Evolutionary conservation across 2,888 invertebrate genomes (phyloP).

Genomic region (Synanthedon myopaeformis): DNA sequence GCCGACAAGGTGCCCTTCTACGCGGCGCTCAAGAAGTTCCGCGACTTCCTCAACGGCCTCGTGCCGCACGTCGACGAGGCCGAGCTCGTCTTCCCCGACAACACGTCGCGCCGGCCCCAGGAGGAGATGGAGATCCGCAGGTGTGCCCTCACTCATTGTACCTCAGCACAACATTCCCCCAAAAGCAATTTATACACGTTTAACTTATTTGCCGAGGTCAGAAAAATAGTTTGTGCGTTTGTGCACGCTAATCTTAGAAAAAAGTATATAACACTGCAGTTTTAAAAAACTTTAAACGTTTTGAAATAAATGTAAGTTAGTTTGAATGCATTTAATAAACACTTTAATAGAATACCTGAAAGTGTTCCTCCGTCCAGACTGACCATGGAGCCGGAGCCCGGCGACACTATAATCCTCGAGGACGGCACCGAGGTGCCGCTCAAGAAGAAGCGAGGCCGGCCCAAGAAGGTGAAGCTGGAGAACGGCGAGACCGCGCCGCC

Average conservation of each 20-base stretch:
- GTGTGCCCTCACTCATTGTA: slow-evolving; percentile 14
- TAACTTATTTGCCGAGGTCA: too few species aligned
- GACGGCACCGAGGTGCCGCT: slow-evolving; percentile 77
- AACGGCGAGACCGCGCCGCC: slow-evolving; percentile 75
- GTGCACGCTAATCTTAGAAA: too few species aligned
- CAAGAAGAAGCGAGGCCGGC: slow-evolving; percentile 91
- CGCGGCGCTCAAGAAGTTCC: slow-evolving; percentile 93
- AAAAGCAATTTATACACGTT: too few species aligned
- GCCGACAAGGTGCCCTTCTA: slow-evolving; percentile 99
- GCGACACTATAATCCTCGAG: slow-evolving; percentile 68
- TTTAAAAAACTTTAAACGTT: neutral
- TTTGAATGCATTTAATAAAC: too few species aligned
- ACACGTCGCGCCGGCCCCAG: slow-evolving; percentile 56
- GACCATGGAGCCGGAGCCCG: slow-evolving; percentile 65
- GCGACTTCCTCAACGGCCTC: slow-evolving; percentile 92
- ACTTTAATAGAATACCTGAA: neutral
- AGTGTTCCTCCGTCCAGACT: slow-evolving; percentile 37
- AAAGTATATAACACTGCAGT: too few species aligned
- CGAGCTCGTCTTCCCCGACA: slow-evolving; percentile 84
- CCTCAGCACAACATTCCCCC: too few species aligned
- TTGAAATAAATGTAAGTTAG: neutral
- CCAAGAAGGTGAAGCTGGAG: slow-evolving; percentile 82
- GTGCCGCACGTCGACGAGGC: slow-evolving; percentile 86
- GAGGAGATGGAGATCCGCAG: slow-evolving; percentile 68
- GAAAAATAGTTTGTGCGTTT: too few species aligned